These are phyloP conservation scores for Hirundo rustica DNA, from an alignment of 2,797 vertebrate species.

Conservation along the genomic window DNA sequence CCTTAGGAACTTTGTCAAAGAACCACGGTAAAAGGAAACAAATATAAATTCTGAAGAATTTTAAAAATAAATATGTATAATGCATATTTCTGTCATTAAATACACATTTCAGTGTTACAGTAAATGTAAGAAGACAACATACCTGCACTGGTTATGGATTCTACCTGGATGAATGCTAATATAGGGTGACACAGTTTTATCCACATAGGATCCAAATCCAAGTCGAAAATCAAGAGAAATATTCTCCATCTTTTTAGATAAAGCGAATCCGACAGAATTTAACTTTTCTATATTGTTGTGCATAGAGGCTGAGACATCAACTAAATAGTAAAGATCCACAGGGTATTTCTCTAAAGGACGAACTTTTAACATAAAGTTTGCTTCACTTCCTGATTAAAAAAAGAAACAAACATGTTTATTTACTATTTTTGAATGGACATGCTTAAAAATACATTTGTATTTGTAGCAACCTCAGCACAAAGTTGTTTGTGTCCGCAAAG, in stretches of 20 bases:
- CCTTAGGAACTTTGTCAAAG: neutral
- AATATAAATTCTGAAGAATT: neutral
- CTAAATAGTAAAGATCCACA: constrained; percentile 96
- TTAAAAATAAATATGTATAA: neutral
- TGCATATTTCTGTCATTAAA: neutral
- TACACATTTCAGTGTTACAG: neutral
- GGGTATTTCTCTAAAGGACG: constrained; percentile 90
- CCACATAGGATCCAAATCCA: constrained; percentile 97
- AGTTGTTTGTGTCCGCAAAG: constrained; percentile 4
- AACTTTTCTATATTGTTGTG: constrained; percentile 92
- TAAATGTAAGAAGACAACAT: constrained; percentile 15
- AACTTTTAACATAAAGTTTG: constrained; percentile 86
- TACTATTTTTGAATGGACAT: neutral
- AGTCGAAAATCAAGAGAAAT: constrained; percentile 91
- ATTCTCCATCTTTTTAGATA: constrained; percentile 90
- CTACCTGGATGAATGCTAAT: constrained; percentile 94
- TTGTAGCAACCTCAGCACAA: neutral
- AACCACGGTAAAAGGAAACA: neutral
- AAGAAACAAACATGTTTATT: constrained; percentile 32
- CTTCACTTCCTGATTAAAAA: constrained; percentile 82
- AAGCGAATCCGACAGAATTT: constrained; percentile 89
- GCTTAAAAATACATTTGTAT: constrained; percentile 7
- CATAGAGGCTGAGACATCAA: constrained; percentile 98
- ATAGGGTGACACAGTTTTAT: constrained; percentile 98
- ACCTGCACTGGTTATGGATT: constrained; percentile 97